Percentiles rank a stretch among this genome's conserved stretches.
Evolutionary conservation across 30 jellyfish, hydroid and myxozoan genomes (phyloP).

Genomic region (Clytia hemisphaerica): DNA sequence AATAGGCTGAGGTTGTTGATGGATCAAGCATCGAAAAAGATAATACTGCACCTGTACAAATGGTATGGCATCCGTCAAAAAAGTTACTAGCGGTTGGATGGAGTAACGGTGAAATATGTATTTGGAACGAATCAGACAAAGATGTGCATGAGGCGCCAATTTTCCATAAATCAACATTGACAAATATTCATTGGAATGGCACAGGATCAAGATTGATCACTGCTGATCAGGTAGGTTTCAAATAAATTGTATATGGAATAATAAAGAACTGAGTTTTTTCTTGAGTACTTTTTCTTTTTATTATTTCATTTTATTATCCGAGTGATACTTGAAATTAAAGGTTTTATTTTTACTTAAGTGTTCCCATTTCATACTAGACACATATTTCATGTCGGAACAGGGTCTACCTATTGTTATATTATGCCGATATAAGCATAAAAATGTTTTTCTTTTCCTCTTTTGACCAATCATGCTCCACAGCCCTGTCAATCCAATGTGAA

Average conservation of each 20-base stretch:
- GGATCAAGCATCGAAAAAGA: constrained; percentile 70
- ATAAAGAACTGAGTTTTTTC: too few species aligned
- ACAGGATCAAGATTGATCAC: constrained; percentile 82
- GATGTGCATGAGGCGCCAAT: constrained; percentile 73
- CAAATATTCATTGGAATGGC: constrained; percentile 73
- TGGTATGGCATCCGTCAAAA: constrained; percentile 92
- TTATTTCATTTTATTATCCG: neutral
- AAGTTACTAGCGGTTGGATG: constrained; percentile 86
- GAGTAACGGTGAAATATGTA: constrained; percentile 71
- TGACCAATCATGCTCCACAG: too few species aligned
- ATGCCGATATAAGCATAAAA: too few species aligned
- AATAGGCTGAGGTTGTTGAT: constrained; percentile 78
- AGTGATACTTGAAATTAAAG: too few species aligned
- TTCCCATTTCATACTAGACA: too few species aligned
- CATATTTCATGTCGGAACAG: too few species aligned
- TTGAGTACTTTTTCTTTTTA: neutral
- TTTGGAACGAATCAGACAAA: constrained; percentile 92
- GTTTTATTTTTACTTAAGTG: too few species aligned
- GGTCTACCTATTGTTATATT: too few species aligned
- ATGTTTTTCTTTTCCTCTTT: too few species aligned
- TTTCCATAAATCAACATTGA: constrained; percentile 59
- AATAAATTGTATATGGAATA: too few species aligned
- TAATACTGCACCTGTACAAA: constrained; percentile 26
- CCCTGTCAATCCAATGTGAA: too few species aligned
- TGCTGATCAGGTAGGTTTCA: constrained; percentile 58